Evolutionary conservation across 1,140 invertebrate species (phyloP).

Genomic region (Limonius californicus): DNA sequence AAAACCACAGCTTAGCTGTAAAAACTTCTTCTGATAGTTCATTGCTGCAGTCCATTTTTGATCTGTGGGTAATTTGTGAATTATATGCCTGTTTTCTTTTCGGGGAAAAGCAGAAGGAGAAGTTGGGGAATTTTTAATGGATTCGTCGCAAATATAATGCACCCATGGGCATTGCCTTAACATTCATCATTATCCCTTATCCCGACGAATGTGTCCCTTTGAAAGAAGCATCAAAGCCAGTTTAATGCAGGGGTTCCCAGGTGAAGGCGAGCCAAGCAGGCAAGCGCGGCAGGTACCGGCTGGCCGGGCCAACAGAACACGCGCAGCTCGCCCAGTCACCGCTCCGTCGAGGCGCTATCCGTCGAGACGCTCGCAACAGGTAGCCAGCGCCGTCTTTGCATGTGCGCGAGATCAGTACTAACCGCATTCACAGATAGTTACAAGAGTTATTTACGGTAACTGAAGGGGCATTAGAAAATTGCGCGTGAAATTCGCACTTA

Average conservation of each 20-base stretch:
- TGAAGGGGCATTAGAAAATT: background rate
- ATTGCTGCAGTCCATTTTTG: too few species aligned
- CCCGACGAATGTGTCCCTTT: background rate
- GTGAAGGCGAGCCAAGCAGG: constrained; percentile 15
- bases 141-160: too few species aligned
- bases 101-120: too few species aligned
- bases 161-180: too few species aligned
- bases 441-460: background rate
- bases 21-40: too few species aligned
- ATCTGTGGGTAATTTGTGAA: too few species aligned
- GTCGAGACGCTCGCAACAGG: constrained; percentile 33
- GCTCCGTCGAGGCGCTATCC: constrained; percentile 19
- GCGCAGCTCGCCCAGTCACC: constrained; percentile 30
- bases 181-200: background rate
- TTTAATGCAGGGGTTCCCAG: constrained; percentile 15
- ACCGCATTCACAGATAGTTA: background rate
- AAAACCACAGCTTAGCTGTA: too few species aligned
- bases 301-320: constrained; percentile 30
- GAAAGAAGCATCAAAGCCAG: background rate
- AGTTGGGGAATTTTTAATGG: too few species aligned
- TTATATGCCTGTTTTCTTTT: too few species aligned
- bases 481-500: background rate
- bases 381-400: constrained; percentile 21
- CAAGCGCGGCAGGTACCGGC: constrained; percentile 24
- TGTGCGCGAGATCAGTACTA: constrained; percentile 16